Evolutionary conservation across 2,797 vertebrate species (phyloP), one percentile per base, ranked within the genome.

Genomic region (Passerculus sandwichensis): DNA sequence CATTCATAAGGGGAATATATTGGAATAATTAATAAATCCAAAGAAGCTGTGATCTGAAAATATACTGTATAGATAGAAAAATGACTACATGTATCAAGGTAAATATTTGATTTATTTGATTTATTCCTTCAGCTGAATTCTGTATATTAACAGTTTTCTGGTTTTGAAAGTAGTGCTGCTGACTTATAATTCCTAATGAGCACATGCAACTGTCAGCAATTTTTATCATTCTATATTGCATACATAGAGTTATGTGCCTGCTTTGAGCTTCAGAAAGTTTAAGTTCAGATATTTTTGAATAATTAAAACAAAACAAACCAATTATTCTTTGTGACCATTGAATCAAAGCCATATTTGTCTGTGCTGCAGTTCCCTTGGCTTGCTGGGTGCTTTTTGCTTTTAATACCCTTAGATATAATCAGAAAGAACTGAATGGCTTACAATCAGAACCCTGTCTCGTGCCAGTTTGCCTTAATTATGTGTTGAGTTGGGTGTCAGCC

Each of bases 11-110:
- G 40, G 30, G 16, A 92, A 59, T 73, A 69, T 36, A 21, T 17
- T 84, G 40, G n/a, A 89, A 65, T 88, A 90, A 91, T 74, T 91
- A 85, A 92, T 70, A 87, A 59, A 81, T 40, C 15, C 42, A 26
- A 73, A 59, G 38, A 48, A 88, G 9, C 10, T 85, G 30, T 61
- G 51, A 44, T 87, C 27, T 75, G 9, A 80, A 89, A 89, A 74
- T 83, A 36, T 30, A 34, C 66, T 88, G n/a, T 16, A 40, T 23
- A 50, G 38, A 50, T 26, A 56, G 40, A 85, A 89, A 92, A 88
- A 62, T 87, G 6, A 64, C 78, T 66, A 34, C 8, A 50, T 25
- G 3, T 65, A 83, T 96, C 26, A 77, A 81, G 64, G 2, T 82
- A 81, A 80, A 80, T 88, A 70, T 85, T 79, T 87, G 47, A 85